phyloP scores from a whole-genome alignment of 2,113 vertebrate species.

The Xiphias gladius region DNA sequence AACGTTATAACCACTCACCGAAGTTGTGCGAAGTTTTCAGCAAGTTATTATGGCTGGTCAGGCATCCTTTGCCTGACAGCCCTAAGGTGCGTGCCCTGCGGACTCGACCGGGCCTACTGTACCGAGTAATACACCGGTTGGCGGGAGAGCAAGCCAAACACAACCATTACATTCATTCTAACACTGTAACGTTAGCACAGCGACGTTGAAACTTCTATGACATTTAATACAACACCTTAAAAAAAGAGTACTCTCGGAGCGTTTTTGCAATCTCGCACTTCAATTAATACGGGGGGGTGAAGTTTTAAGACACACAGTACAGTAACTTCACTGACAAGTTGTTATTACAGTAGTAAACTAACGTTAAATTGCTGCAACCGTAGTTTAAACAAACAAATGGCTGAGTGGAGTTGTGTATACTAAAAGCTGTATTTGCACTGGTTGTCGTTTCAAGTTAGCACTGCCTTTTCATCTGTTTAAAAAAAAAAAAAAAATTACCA shows the following conservation, averaged over 20 bases:
- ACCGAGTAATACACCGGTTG: constrained; percentile 60
- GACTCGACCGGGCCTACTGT: constrained; percentile 53
- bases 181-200: neutral
- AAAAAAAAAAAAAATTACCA: neutral
- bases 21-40: neutral
- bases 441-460: neutral
- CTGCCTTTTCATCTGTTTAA: neutral
- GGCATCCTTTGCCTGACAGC: constrained; percentile 15
- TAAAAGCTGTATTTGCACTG: neutral
- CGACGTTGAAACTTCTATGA: neutral
- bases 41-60: neutral
- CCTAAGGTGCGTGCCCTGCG: constrained; percentile 1
- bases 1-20: rapidly evolving
- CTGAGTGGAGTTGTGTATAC: neutral
- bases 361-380: neutral
- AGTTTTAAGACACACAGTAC: neutral
- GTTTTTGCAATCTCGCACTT: too few relatives aligned
- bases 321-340: neutral
- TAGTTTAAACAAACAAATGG: neutral
- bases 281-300: neutral
- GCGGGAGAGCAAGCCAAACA: constrained; percentile 81
- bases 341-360: constrained; percentile 1
- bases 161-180: neutral
- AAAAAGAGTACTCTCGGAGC: rapidly evolving
- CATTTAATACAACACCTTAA: neutral